Conservation (phyloP, 2,888 invertebrate species). For the Anaspis maculata region DNA sequence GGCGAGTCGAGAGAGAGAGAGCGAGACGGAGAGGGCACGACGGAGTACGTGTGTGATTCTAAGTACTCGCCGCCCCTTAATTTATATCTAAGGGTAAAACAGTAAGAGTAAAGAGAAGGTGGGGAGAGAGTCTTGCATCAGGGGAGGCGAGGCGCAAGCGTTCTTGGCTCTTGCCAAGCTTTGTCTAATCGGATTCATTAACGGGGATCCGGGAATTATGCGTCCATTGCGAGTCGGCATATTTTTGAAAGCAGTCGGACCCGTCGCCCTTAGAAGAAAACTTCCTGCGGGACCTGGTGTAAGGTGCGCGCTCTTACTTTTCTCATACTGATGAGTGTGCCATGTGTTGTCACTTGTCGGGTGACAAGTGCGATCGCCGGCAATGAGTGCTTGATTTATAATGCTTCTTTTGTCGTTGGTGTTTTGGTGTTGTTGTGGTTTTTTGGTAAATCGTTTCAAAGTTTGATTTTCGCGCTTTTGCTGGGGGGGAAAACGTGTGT, state of each 20-base stretch:
- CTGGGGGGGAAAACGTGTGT: too few relatives aligned
- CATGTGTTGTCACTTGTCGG: not conserved
- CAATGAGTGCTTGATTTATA: too few relatives aligned
- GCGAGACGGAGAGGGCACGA: conserved; percentile 34
- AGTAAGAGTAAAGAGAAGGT: conserved; percentile 39
- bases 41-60: conserved; percentile 41
- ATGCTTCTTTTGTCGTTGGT: too few relatives aligned
- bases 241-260: conserved; percentile 46
- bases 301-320: conserved; percentile 31
- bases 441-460: too few relatives aligned
- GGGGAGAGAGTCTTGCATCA: conserved; percentile 29
- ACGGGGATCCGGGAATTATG: conserved; percentile 49
- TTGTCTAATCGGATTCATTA: conserved; percentile 54
- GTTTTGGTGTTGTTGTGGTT: too few relatives aligned
- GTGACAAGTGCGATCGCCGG: too few relatives aligned
- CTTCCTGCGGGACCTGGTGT: conserved; percentile 25
- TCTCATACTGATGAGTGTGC: not conserved
- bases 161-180: conserved; percentile 43
- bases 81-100: conserved; percentile 45
- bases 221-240: conserved; percentile 47
- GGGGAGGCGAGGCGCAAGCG: conserved; percentile 40
- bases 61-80: conserved; percentile 45
- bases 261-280: conserved; percentile 38
- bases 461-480: too few relatives aligned
- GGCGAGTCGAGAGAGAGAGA: conserved; percentile 35